phyloP scores from a whole-genome alignment of 2,888 invertebrate genomes.

The Chrysolina haemoptera region DNA sequence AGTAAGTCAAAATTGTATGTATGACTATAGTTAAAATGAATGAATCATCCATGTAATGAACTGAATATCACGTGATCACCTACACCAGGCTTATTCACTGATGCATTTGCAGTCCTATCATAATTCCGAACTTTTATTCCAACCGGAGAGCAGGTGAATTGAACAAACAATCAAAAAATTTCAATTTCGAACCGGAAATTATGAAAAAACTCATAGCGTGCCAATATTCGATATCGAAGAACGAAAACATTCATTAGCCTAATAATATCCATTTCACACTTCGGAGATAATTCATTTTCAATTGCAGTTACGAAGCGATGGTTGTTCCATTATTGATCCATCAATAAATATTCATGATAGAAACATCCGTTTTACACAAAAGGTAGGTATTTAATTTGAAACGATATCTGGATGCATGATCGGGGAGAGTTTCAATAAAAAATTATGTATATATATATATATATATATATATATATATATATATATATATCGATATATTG shows the following conservation, averaged over 20 bases:
- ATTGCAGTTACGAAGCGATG: not conserved
- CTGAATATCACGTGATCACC: too few species aligned
- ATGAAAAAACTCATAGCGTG: not conserved
- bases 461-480: not conserved
- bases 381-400: not conserved
- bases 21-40: too few species aligned
- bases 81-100: too few species aligned
- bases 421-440: not conserved
- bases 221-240: not conserved
- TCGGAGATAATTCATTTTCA: not conserved
- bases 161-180: not conserved
- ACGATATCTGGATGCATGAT: not conserved
- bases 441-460: not conserved
- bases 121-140: too few species aligned
- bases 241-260: not conserved
- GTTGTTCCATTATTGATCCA: slow-evolving; percentile 9
- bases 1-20: too few species aligned
- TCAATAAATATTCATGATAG: not conserved
- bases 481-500: not conserved
- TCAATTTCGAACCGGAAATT: not conserved
- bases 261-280: slow-evolving; percentile 2
- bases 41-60: too few species aligned
- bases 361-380: not conserved
- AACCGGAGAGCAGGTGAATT: too few species aligned
- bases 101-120: too few species aligned